Base-by-base conservation (phyloP, 53 echinoderm and acorn worm genomes). In the Patiria pectinifera region DNA sequence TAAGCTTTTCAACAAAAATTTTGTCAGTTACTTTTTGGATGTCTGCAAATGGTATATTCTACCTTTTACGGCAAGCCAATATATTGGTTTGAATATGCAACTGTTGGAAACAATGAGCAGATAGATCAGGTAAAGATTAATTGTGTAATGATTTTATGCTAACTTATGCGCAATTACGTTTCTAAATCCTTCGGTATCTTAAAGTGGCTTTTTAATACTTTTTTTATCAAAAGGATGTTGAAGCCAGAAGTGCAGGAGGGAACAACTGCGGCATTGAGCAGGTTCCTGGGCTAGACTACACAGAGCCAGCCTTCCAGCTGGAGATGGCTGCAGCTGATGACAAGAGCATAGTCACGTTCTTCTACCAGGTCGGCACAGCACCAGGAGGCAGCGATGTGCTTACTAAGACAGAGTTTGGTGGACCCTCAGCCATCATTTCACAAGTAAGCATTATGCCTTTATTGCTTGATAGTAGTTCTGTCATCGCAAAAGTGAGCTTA, bases 241-340 rank as follows among this genome's bases (percentile, higher is more conserved):
- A 13, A 79, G 11, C 11, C 16, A 46, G 45, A 48, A 18, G 63
- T 46, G 80, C 10, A 18, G 91, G 22, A 7, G 82, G 63, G 11
- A 79, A 44, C 13, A 11, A 59, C 9, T 94, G 94, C 23, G 44
- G 79, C 7, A 63, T 94, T 11, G 62, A 86, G 45, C 94, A 94
- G 62, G 89, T 94, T 4, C 24, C 53, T 6, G 92, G 92, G 5
- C 22, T 86, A 87, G 94, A 94, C 89, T 87, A 94, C 89, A 91
- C 91, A 45, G 87, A 92, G n/a, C 92, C 94, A 18, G 87, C 94
- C 71, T 86, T 94, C 48, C 69, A 92, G 53, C 87, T 94, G 0
- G 69, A 87, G 66, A 72, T 92, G 58, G 83, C 63, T 22, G 94
- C 91, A 24, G 82, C 69, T 15, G 94, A 94, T 78, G 92, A 92